A percentile compares a stretch with the other conserved stretches of the same genome.
Evolutionary conservation across 2,113 vertebrate genomes (phyloP).

Genomic region (Himantopus leucocephalus): DNA sequence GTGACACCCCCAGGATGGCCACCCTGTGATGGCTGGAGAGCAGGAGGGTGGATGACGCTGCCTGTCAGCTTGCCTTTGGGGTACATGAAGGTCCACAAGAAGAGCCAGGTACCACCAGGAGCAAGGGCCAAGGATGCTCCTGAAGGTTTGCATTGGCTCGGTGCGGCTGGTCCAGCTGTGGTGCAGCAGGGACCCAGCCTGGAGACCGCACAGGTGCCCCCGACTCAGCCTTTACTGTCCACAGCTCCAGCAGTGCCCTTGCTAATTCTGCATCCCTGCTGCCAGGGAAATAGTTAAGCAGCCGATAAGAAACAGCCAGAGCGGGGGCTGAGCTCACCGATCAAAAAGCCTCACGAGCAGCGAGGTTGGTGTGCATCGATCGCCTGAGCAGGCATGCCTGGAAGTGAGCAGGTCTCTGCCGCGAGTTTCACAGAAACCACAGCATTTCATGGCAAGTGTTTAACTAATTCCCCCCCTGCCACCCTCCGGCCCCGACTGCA

Average conservation of each 20-base stretch:
- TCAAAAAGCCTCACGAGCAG: neutral
- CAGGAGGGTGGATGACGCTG: neutral
- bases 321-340: neutral
- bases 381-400: fast-evolving
- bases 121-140: neutral
- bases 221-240: neutral
- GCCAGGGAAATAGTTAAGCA: neutral
- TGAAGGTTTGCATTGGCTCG: neutral
- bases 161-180: fast-evolving
- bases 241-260: neutral
- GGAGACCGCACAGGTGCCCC: neutral
- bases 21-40: neutral
- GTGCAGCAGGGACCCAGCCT: neutral
- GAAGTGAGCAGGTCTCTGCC: neutral
- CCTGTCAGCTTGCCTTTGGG: neutral
- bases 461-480: neutral
- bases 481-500: neutral
- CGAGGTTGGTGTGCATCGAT: fast-evolving
- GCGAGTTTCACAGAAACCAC: neutral
- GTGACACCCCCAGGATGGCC: neutral
- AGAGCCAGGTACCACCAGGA: neutral
- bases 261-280: neutral
- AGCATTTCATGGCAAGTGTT: neutral
- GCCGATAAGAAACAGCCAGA: neutral
- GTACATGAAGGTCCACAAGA: neutral